Evolutionary conservation across 2,888 invertebrate genomes (phyloP), one percentile per base, ranked within the genome.

Genomic region (Leptarthrus brevirostris): DNA sequence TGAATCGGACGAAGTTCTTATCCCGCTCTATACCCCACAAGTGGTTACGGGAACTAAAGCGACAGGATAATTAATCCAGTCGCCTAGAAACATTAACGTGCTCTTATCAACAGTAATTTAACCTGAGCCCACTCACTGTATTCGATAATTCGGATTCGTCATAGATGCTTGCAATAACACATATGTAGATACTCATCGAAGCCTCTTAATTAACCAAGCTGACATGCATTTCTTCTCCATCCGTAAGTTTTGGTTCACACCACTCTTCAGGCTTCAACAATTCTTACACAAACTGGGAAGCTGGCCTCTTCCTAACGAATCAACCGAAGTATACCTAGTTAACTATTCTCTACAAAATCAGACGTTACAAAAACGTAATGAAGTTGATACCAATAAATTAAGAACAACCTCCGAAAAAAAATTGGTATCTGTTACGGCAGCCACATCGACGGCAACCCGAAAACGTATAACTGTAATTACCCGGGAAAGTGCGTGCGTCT

Each of bases 311-410:
- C 36, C 58, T 36, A 34, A 16, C 36, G 26, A 58, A 58, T 58
- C 36, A 58, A 18, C 36, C 36, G 18, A 36, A 58, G 36, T 34
- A 36, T 34, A 36, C 58, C 58, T 58, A 36, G 58, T 58, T 58
- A 58, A 30, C 12, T 34, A 10, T 36, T 58, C 36, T 58, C 26
- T 18, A 3, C 26, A 64, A 47, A 47, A 24, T 16, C 18, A 36
- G 36, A 58, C 47, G 44, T 47, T 14, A 16, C 8, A 34, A 69
- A 69, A 49, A 30, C 22, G 16, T 52, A 69, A 69, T 69, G 69
- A 69, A 69, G 69, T 69, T 30, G 36, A 30, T 30, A 69, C 20
- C 52, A 69, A 24, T 22, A 30, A 52, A 69, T 52, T 69, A 52
- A 52, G 18, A 52, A 52, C 6, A 20, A 47, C 1, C 8, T n/a